A percentile compares a stretch with the other conserved stretches of the same genome.
phyloP scores from a whole-genome alignment of 2,797 vertebrate species.

The Nyctibius grandis region DNA sequence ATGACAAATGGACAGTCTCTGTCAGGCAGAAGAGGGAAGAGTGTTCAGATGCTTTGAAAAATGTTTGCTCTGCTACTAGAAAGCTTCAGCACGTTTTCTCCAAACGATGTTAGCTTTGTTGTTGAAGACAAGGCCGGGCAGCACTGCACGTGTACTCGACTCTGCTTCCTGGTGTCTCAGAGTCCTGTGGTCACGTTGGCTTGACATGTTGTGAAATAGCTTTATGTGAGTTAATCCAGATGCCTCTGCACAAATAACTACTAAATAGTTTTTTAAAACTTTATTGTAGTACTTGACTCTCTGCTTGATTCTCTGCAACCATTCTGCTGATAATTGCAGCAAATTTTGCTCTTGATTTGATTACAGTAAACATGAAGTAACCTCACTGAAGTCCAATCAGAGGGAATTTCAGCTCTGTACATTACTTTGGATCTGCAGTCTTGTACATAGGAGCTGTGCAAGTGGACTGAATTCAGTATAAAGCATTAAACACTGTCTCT shows the following conservation, averaged over 20 bases:
- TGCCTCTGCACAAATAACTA: not conserved
- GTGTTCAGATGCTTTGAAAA: not conserved
- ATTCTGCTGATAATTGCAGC: not conserved
- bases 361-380: not conserved
- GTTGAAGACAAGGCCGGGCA: fast-evolving
- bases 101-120: not conserved
- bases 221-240: not conserved
- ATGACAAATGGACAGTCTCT: not conserved
- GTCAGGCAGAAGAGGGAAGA: not conserved
- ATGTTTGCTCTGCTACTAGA: not conserved
- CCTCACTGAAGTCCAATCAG: not conserved
- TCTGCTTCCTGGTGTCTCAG: not conserved
- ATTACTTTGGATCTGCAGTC: not conserved
- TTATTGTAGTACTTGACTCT: not conserved
- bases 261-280: not conserved
- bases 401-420: not conserved
- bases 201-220: not conserved
- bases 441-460: not conserved
- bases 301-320: not conserved
- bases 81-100: not conserved
- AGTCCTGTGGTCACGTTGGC: not conserved
- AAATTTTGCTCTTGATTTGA: not conserved
- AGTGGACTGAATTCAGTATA: not conserved
- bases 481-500: not conserved
- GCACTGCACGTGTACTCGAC: fast-evolving